Conservation (phyloP, 2,888 invertebrate species). For the Thumatha senex region DNA sequence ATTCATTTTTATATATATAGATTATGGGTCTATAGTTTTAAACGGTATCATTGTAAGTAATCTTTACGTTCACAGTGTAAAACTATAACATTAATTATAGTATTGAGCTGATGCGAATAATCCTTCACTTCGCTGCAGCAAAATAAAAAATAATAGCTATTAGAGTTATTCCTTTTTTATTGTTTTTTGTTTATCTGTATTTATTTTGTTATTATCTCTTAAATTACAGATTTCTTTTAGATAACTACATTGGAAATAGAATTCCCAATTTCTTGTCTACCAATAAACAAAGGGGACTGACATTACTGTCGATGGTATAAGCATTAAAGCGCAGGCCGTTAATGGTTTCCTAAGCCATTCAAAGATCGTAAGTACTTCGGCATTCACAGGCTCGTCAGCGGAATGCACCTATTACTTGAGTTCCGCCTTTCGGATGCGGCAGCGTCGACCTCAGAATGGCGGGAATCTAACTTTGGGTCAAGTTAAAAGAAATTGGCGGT, state of each 20-base stretch:
- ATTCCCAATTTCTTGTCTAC: constrained; percentile 32
- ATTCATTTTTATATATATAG: no score
- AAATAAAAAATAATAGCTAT: no score
- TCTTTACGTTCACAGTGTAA: no score
- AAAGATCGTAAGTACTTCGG: constrained; percentile 56
- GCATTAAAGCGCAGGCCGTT: constrained; percentile 46
- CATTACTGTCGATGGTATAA: constrained; percentile 39
- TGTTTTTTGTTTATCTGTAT: no score
- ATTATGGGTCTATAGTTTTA: no score
- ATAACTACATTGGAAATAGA: constrained; percentile 6
- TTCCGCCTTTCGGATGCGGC: constrained; percentile 70
- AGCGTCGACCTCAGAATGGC: constrained; percentile 57
- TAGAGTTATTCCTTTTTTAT: no score
- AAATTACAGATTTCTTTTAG: no score
- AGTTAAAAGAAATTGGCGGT: constrained; percentile 39
- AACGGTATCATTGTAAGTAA: no score
- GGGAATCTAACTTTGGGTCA: constrained; percentile 48
- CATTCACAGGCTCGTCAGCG: constrained; percentile 62
- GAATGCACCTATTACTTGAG: constrained; percentile 72
- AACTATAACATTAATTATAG: no score
- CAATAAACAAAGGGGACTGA: constrained; percentile 40
- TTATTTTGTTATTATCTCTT: no score
- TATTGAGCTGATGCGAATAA: no score
- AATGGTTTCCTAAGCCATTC: constrained; percentile 63
- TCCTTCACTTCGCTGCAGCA: no score